Evolutionary conservation across 2,113 vertebrate genomes (phyloP).

Genomic region (Ellobius talpinus): DNA sequence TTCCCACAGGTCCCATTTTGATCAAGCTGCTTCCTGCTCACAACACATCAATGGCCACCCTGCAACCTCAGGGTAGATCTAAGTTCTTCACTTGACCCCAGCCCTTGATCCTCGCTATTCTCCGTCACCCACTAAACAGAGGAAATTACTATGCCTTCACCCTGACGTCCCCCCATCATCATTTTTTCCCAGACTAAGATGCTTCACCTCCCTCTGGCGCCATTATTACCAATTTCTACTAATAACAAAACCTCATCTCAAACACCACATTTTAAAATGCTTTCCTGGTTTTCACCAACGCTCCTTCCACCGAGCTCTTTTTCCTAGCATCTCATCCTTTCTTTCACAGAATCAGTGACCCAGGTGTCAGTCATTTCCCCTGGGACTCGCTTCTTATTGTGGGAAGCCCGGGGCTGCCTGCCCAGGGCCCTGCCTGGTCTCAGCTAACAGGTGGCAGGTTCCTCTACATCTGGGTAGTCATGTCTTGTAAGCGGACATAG

Average conservation of each 20-base stretch:
- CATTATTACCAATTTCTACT: neutral
- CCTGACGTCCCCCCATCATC: no score
- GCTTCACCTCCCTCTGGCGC: neutral
- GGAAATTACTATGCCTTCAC: neutral
- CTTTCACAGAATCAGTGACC: neutral
- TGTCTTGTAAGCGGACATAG: conserved; percentile 1
- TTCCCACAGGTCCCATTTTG: neutral
- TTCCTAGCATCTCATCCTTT: neutral
- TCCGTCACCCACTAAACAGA: neutral
- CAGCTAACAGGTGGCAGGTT: neutral
- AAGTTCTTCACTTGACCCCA: neutral
- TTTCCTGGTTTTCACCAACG: neutral
- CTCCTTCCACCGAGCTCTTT: neutral
- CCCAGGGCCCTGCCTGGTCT: neutral
- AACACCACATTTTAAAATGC: neutral
- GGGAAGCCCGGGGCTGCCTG: neutral
- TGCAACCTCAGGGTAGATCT: neutral
- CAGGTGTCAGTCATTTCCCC: neutral
- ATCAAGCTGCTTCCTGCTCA: neutral
- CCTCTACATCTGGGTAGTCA: neutral
- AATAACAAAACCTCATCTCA: conserved; percentile 31
- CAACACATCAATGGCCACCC: neutral
- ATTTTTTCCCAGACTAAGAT: neutral
- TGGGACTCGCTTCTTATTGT: neutral
- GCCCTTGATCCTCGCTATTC: neutral